Evolutionary conservation across 1,140 invertebrate genomes (phyloP), one percentile per base, ranked within the genome.

Genomic region (Brachionus calyciflorus): DNA sequence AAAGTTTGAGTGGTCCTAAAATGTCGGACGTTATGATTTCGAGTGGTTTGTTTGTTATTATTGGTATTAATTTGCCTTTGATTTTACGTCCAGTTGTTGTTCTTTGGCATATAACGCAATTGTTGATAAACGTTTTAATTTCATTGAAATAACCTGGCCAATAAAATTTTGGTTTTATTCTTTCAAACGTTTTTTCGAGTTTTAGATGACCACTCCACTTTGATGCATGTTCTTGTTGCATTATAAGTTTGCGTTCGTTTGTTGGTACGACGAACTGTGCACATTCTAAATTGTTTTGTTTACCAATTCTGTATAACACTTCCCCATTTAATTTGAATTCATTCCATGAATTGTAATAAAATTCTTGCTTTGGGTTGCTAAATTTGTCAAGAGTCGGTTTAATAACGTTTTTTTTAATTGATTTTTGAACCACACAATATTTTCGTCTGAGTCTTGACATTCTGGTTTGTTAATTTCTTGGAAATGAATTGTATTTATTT

Each of bases 11-110:
- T 1, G 80, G 80, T 0, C 82, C 82, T 3, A 81, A 30, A 21
- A 82, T 78, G 79, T 85, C 83, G 7, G 82, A 77, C 57, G 57
- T 63, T 33, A 63, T 41, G 30, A 63, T 33, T 48, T 68, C 30
- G 17, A 37, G 37, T 30, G 63, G 63, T 48, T 26, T 37, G 6
- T 68, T 68, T 19, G 28, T 68, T 37, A 48, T 68, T 37, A 68
- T 68, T 37, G 63, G 30, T 4, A 44, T 41, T 21, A 68, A n/a
- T 33, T 68, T 48, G 53, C 28, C 21, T 55, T 28, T 48, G n/a
- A 48, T 68, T 48, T 41, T 41, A 9, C 63, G 44, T 37, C 37
- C 37, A n/a, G 17, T 68, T 12, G 28, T 37, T 41, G 63, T 40
- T 41, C 37, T 48, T 37, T 68, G 63, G 63, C 63, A 68, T 68